Base-by-base conservation (phyloP, 2,797 vertebrate genomes). In the Pyrocephalus nanus region DNA sequence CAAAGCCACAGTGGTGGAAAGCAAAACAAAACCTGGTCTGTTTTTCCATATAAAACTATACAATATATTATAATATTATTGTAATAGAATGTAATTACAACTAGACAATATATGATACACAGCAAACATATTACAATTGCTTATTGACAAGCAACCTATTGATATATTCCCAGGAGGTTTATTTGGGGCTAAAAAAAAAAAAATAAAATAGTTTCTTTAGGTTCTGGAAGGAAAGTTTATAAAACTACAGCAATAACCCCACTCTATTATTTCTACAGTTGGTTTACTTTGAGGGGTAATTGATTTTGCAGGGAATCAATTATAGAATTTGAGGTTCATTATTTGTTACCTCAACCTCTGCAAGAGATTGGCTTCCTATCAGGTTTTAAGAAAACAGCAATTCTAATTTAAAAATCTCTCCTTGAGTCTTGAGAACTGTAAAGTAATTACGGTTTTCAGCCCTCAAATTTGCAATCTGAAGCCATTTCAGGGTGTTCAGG, bases 221-320 rank as follows among this genome's bases (percentile, higher is more conserved):
- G 40, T 19, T 73, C 34, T 40, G 74, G 60, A 90, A 75, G 55
- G n/a, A 43, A 86, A 61, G 48, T 10, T n/a, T 62, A 5, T 9
- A 58, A 55, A 73, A 6, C 7, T 8, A 45, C 51, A 79, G 22
- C 9, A 61, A 60, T 12, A 83, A 79, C 72, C 12, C 32, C 60
- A 34, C 3, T 0, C 15, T 50, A 8, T 69, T 71, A 36, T 65
- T 93, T 65, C 47, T 32, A 15, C 43, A 23, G 15, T 4, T 3
- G 12, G 17, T 4, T 16, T 13, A 47, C 51, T 87, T 48, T 6
- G 58, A 85, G 65, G 16, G 14, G 4, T 5, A 61, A 75, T 45
- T 75, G 81, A 61, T 84, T 95, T 87, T 75, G 45, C 60, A 79
- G 34, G 26, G 58, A 88, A 93, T 42, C 22, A 23, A 48, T 69